Base-by-base conservation (phyloP, 2,797 vertebrate species). In the Zalophus californianus region DNA sequence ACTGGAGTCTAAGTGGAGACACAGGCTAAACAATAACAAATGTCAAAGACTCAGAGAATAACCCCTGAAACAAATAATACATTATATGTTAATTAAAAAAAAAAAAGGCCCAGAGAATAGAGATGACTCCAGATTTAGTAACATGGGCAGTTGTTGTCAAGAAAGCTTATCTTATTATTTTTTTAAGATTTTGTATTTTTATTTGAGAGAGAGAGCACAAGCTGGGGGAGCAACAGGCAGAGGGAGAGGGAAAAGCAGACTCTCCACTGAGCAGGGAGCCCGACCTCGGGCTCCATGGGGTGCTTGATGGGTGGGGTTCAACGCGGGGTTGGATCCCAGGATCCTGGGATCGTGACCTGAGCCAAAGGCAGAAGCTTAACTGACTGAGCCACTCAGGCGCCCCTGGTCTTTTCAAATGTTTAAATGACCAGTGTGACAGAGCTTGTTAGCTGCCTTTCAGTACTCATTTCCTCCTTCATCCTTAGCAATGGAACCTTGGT, bases 331-430 rank as follows among this genome's bases (percentile, higher is more conserved):
- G 8, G 32, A n/a, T n/a, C 32, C 7, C n/a, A 20, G 66, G 18
- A 68, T 35, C 16, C n/a, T 35, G 66, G 64, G n/a, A 20, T 35
- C 66, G 35, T n/a, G 66, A 68, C n/a, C 66, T 68, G 16, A 68
- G 18, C 66, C n/a, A 35, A 68, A 68, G 66, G 35, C 66, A 68
- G 64, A 66, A 2, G 16, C 8, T 68, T 68, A 20, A 10, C 66
- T 18, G 9, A 32, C 32, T 18, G 64, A 35, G n/a, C 18, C 66
- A 35, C 20, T 11, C n/a, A n/a, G 62, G 62, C 7, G 11, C n/a
- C 66, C 66, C 66, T 68, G 73, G 50, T 66, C 38, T 82, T 97
- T 86, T 60, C 44, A 92, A 88, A 79, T 48, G 91, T 20, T 52
- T 56, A 87, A 66, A 70, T 58, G 62, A 38, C 41, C n/a, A 29